These are phyloP conservation scores for Tetraneura akinire DNA, from an alignment of 1,140 invertebrate species.

Conservation along the genomic window DNA sequence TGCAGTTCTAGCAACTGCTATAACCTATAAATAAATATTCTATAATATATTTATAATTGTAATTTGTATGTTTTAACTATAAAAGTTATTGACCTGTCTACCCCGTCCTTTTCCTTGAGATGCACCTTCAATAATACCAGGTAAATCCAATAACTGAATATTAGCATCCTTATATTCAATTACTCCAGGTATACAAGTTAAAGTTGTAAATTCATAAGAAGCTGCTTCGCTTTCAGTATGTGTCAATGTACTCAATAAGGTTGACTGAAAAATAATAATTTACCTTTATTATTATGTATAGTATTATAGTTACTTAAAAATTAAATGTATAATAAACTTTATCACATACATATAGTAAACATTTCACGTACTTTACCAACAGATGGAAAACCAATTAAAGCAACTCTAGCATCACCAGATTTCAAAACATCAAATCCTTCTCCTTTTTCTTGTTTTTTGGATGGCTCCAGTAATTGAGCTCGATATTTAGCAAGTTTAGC, in stretches of 20 bases:
- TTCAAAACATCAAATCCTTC: slow-evolving; percentile 99
- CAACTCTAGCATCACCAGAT: slow-evolving; percentile 97
- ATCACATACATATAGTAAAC: too few relatives aligned
- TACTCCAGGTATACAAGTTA: slow-evolving; percentile 99
- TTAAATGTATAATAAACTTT: too few relatives aligned
- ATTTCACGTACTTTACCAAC: slow-evolving; percentile 78
- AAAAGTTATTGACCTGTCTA: slow-evolving; percentile 65
- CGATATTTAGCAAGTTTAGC: slow-evolving; percentile 98
- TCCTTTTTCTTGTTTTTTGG: slow-evolving; percentile 94
- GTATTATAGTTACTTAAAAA: too few relatives aligned
- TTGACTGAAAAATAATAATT: slow-evolving; percentile 75
- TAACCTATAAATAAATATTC: slow-evolving; percentile 68
- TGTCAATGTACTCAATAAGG: slow-evolving; percentile 87
- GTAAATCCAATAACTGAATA: slow-evolving; percentile 96
- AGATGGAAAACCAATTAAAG: slow-evolving; percentile 96
- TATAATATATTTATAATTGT: not conserved
- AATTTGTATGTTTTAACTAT: not conserved
- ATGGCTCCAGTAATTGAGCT: slow-evolving; percentile 90
- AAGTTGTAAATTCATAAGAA: slow-evolving; percentile 97
- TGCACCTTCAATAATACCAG: slow-evolving; percentile 96
- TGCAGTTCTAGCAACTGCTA: slow-evolving; percentile 94
- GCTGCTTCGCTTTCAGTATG: slow-evolving; percentile 95
- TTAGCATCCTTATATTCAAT: slow-evolving; percentile 98
- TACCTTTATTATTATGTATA: too few relatives aligned
- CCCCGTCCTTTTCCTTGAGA: slow-evolving; percentile 84